Evolutionary conservation across 2,797 vertebrate genomes (phyloP).

Genomic region (Gallinago stenura): DNA sequence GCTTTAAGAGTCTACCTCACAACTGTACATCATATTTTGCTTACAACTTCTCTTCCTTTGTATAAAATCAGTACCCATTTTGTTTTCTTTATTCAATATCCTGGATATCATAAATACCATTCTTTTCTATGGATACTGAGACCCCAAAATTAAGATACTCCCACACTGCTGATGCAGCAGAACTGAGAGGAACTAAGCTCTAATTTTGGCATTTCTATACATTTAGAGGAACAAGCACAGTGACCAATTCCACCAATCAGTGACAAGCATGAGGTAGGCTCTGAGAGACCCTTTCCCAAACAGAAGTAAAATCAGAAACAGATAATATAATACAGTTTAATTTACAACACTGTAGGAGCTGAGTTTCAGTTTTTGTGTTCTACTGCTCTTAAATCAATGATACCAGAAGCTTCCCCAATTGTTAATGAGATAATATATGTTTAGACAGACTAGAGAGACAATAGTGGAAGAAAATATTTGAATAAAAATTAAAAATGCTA

Average conservation of each 20-base stretch:
- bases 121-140: background rate
- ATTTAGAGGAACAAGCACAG: background rate
- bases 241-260: background rate
- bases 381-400: background rate
- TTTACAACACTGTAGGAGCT: background rate
- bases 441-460: background rate
- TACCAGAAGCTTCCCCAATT: background rate
- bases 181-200: background rate
- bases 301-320: background rate
- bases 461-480: background rate
- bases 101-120: background rate
- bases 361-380: background rate
- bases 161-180: background rate
- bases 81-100: background rate
- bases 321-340: background rate
- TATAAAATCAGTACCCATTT: background rate
- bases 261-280: background rate
- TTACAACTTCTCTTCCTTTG: background rate
- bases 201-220: background rate
- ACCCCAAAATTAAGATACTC: background rate
- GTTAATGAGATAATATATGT: background rate
- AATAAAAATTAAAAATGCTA: background rate
- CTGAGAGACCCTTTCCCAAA: background rate
- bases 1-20: background rate
- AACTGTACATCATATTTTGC: background rate